Conservation (phyloP, 2,113 vertebrate species). For the Coracopsis vasa region DNA sequence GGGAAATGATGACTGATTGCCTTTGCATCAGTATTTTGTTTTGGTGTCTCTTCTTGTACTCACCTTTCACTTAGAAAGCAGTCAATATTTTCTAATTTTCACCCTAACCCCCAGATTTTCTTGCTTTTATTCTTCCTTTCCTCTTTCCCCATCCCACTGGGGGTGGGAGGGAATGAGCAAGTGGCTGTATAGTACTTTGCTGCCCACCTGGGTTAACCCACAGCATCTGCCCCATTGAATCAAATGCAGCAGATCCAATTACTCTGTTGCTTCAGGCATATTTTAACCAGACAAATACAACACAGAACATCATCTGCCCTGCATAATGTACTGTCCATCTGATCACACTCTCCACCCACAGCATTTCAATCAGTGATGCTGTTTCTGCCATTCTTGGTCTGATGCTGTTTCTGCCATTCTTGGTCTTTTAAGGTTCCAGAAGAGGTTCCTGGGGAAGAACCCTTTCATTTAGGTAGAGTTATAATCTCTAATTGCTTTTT, state of each 20-base stretch:
- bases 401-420: neutral
- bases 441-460: neutral
- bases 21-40: neutral
- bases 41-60: neutral
- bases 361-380: neutral
- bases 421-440: neutral
- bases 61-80: neutral
- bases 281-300: neutral
- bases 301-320: neutral
- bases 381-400: neutral
- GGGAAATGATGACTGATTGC: neutral
- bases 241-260: neutral
- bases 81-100: neutral
- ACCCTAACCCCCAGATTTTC: neutral
- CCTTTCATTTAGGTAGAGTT: neutral
- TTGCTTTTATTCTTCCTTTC: neutral
- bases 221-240: neutral
- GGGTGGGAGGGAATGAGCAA: neutral
- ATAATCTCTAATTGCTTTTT: neutral
- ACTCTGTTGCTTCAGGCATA: neutral
- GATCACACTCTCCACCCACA: neutral
- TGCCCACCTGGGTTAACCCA: neutral
- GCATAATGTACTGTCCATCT: neutral
- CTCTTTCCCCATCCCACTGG: neutral
- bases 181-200: neutral